Conservation (phyloP, 1,140 invertebrate genomes). For the Pogonomyrmex californicus region DNA sequence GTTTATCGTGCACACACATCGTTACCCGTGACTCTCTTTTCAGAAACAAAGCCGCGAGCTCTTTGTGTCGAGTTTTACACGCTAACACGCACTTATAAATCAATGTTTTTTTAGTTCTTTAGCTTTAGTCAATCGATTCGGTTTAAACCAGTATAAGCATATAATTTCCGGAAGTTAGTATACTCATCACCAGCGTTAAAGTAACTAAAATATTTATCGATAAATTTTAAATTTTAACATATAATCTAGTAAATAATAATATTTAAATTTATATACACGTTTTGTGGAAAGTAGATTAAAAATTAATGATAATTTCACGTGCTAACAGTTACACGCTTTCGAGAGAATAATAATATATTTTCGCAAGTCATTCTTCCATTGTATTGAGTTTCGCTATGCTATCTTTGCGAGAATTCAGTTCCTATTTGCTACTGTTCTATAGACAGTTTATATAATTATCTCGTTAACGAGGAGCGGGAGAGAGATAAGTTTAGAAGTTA, state of each 20-base stretch:
- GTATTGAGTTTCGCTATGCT: slow-evolving; percentile 6
- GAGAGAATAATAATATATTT: slow-evolving; percentile 17
- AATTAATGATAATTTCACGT: slow-evolving; percentile 15
- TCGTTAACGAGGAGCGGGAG: neutral
- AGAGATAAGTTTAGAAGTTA: neutral
- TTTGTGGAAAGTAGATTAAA: neutral
- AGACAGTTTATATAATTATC: neutral
- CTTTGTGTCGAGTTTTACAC: neutral
- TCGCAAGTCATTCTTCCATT: slow-evolving; percentile 15
- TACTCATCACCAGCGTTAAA: too few relatives aligned
- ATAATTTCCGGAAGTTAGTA: neutral
- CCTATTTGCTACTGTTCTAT: slow-evolving; percentile 3
- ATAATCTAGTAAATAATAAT: neutral
- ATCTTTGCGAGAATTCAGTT: slow-evolving; percentile 20
- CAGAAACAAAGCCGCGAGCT: neutral
- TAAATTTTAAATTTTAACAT: neutral
- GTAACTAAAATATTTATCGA: neutral
- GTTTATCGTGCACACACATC: slow-evolving; percentile 16
- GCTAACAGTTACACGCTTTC: neutral
- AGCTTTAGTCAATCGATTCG: neutral
- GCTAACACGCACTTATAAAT: neutral
- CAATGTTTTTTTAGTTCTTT: neutral
- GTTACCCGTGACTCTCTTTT: neutral
- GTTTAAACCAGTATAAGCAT: neutral
- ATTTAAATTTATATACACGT: neutral